Evolutionary conservation across 37 sponge, comb jelly and placozoan genomes (phyloP).

Genomic region (Axinella damicornis): DNA sequence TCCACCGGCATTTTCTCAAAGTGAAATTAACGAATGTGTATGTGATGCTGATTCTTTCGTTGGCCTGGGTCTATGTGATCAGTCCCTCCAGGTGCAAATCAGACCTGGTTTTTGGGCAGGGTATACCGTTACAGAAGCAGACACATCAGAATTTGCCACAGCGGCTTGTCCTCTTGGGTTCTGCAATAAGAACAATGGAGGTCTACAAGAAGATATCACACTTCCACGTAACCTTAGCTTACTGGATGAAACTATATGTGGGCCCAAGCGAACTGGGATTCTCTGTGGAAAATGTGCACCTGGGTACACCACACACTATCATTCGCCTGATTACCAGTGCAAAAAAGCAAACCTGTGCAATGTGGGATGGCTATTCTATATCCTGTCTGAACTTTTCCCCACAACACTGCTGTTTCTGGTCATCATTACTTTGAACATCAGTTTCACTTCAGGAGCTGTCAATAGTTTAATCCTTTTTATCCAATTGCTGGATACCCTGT

Average conservation of each 20-base stretch:
- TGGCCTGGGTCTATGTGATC: background rate
- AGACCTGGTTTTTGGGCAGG: background rate
- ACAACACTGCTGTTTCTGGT: conserved; percentile 20
- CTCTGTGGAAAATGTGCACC: conserved; percentile 28
- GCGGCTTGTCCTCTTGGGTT: too few relatives aligned
- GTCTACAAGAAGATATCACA: background rate
- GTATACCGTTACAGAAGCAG: too few relatives aligned
- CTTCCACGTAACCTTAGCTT: conserved; percentile 40
- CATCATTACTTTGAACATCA: conserved; percentile 22
- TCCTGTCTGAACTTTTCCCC: conserved; percentile 44
- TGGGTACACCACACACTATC: conserved; percentile 16
- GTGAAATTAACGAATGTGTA: background rate
- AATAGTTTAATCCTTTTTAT: conserved; percentile 41
- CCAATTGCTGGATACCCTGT: conserved; percentile 23
- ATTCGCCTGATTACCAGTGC: conserved; percentile 17
- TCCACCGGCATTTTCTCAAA: conserved; percentile 56
- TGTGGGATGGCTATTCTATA: conserved; percentile 35
- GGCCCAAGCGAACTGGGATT: conserved; percentile 15
- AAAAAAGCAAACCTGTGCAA: background rate
- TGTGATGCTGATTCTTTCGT: background rate
- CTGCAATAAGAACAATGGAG: background rate
- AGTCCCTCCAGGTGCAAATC: background rate
- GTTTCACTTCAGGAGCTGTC: conserved; percentile 49
- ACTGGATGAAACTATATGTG: conserved; percentile 41
- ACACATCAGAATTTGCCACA: too few relatives aligned